Percentiles rank a stretch among this genome's conserved stretches.
Evolutionary conservation across 2,113 vertebrate genomes (phyloP).

Genomic region (Lathamus discolor): DNA sequence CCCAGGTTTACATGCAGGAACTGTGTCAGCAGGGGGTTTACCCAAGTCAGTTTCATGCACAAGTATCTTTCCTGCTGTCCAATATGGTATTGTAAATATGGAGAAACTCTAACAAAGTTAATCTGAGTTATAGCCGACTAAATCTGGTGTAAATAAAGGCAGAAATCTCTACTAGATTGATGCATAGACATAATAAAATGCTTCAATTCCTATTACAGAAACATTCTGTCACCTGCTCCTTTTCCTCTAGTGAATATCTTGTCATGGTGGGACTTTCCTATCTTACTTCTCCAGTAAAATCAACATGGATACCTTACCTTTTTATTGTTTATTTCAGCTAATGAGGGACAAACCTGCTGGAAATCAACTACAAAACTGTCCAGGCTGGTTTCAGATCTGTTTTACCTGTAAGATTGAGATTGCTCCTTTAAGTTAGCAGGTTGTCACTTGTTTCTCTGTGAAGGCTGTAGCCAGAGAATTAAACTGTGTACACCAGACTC

Average conservation of each 20-base stretch:
- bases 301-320: not conserved
- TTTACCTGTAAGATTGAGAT: not conserved
- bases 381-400: not conserved
- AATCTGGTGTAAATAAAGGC: not conserved
- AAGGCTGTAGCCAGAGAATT: not conserved
- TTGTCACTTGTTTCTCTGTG: not conserved
- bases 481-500: not conserved
- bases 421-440: not conserved
- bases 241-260: not conserved
- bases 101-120: not conserved
- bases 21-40: not conserved
- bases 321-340: not conserved
- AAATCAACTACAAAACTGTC: not conserved
- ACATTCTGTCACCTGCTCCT: not conserved
- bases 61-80: not conserved
- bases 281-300: not conserved
- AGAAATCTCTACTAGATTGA: not conserved
- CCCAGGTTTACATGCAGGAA: not conserved
- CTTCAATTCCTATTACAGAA: not conserved
- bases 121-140: not conserved
- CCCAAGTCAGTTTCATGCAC: not conserved
- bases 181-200: not conserved
- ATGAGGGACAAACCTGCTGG: not conserved
- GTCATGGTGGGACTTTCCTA: not conserved
- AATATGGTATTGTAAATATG: not conserved